phyloP scores from a whole-genome alignment of 2,797 vertebrate species.

The Ataeniobius toweri region DNA sequence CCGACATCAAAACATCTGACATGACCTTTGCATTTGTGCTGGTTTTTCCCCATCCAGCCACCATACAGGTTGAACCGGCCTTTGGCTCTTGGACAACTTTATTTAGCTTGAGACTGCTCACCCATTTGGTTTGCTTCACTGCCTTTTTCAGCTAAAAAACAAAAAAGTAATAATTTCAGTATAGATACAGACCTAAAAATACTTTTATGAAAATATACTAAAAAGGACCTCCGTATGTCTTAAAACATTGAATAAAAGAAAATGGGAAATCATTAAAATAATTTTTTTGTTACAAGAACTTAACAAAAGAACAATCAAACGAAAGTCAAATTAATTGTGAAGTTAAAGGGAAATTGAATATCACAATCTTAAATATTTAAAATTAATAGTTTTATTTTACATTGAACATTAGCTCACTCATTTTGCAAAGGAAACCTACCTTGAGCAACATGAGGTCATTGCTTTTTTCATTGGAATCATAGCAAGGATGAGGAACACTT shows the following conservation, averaged over 20 bases:
- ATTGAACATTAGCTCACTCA: neutral
- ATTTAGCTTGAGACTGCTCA: slow-evolving; percentile 29
- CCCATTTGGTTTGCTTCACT: slow-evolving; percentile 37
- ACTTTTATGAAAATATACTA: neutral
- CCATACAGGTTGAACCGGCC: slow-evolving; percentile 48
- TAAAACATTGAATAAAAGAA: neutral
- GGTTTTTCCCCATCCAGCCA: slow-evolving; percentile 74
- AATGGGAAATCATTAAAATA: no score
- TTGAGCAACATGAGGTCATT: slow-evolving; percentile 77
- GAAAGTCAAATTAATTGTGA: no score
- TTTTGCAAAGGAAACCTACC: slow-evolving; percentile 47
- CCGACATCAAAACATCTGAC: slow-evolving; percentile 68
- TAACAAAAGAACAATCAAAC: no score
- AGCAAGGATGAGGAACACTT: slow-evolving; percentile 45
- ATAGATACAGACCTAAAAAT: neutral
- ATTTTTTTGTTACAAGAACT: no score
- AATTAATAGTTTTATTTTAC: neutral
- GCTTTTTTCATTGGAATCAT: rapidly evolving
- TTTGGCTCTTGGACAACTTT: neutral
- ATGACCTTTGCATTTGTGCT: rapidly evolving
- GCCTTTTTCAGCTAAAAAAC: slow-evolving; percentile 61
- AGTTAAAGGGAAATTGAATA: neutral
- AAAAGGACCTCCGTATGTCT: neutral
- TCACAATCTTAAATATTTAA: neutral
- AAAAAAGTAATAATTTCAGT: neutral